Percentiles rank a stretch among this genome's conserved stretches.
These are phyloP conservation scores for Crypturellus undulatus DNA, from an alignment of 2,113 vertebrate genomes.

Conservation along the genomic window DNA sequence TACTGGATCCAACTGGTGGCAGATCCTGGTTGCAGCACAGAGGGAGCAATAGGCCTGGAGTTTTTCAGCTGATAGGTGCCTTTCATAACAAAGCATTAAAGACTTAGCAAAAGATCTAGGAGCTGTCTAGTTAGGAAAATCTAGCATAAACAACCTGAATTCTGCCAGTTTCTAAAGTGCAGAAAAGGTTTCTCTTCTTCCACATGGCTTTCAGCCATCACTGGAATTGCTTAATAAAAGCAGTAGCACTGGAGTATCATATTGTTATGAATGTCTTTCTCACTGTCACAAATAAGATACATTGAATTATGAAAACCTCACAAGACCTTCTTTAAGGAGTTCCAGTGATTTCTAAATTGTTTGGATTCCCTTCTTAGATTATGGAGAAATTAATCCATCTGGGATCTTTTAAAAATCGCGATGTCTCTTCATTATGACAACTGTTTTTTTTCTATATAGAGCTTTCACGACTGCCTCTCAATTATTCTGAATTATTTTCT, in stretches of 20 bases:
- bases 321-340: background rate
- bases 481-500: background rate
- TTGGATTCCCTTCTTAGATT: background rate
- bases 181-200: background rate
- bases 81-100: slow-evolving; percentile 64
- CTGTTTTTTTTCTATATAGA: background rate
- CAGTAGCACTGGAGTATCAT: background rate
- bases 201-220: background rate
- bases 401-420: background rate
- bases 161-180: slow-evolving; percentile 26
- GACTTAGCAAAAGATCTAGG: slow-evolving; percentile 34
- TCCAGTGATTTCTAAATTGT: background rate
- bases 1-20: background rate
- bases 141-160: slow-evolving; percentile 45
- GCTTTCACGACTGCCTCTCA: background rate
- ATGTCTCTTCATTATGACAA: background rate
- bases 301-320: background rate
- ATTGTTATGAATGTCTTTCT: background rate
- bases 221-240: background rate
- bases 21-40: slow-evolving; percentile 1
- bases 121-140: slow-evolving; percentile 14
- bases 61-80: slow-evolving; percentile 52
- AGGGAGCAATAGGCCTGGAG: slow-evolving; percentile 31
- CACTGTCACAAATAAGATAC: background rate
- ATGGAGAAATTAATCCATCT: background rate